These are phyloP conservation scores for Leistus spinibarbis DNA, from an alignment of 2,888 invertebrate genomes.

Conservation along the genomic window DNA sequence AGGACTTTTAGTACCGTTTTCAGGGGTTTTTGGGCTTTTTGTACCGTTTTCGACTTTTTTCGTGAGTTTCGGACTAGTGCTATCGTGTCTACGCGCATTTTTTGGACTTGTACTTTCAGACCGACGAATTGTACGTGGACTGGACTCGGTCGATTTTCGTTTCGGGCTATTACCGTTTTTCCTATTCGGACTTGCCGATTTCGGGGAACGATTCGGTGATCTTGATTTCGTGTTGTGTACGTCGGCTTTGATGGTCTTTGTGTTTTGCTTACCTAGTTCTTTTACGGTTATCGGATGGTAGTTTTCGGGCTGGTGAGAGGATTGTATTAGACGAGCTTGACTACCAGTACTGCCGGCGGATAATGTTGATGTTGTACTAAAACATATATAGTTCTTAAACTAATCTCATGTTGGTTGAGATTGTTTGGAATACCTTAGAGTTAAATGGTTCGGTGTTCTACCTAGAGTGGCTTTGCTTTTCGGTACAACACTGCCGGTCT, in stretches of 20 bases:
- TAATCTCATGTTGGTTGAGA: background rate
- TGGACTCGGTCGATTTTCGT: constrained; percentile 30
- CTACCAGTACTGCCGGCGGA: constrained; percentile 93
- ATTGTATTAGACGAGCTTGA: constrained; percentile 91
- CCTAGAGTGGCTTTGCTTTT: constrained; percentile 73
- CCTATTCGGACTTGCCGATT: constrained; percentile 44
- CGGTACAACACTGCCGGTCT: constrained; percentile 64
- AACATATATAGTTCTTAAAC: constrained; percentile 45
- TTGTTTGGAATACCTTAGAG: constrained; percentile 67
- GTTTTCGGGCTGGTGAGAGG: constrained; percentile 90
- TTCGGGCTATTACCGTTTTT: constrained; percentile 39
- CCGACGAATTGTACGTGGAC: constrained; percentile 21
- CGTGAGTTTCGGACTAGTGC: constrained; percentile 44
- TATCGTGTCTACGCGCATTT: constrained; percentile 44
- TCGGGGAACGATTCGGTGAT: constrained; percentile 51
- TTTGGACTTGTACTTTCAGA: constrained; percentile 41
- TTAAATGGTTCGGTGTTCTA: constrained; percentile 91
- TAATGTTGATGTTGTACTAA: constrained; percentile 90
- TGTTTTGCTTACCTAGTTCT: constrained; percentile 82
- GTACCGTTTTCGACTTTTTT: constrained; percentile 37
- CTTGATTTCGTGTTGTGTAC: constrained; percentile 51
- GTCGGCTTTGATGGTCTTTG: constrained; percentile 59
- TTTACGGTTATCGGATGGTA: constrained; percentile 88
- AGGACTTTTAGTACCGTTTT: constrained; percentile 37
- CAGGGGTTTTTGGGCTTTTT: constrained; percentile 36